phyloP scores from a whole-genome alignment of 2,797 vertebrate species.

The Sternotherus odoratus region DNA sequence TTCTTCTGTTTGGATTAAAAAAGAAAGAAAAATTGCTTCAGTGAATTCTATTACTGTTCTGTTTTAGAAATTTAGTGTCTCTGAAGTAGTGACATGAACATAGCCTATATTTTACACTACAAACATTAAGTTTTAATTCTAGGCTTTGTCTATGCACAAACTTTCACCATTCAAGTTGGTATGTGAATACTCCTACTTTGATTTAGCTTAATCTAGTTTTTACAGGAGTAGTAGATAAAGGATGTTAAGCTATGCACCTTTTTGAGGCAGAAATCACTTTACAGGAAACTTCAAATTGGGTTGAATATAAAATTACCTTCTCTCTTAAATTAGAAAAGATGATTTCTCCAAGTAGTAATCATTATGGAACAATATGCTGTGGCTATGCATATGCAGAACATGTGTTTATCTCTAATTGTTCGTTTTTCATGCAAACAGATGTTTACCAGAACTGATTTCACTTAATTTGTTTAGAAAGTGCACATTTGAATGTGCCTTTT shows the following conservation, averaged over 20 bases:
- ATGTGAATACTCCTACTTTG: neutral
- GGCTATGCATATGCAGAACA: neutral
- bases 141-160: neutral
- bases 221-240: neutral
- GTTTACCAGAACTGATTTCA: neutral
- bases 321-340: neutral
- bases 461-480: neutral
- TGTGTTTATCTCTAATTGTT: fast-evolving
- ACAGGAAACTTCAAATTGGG: neutral
- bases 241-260: neutral
- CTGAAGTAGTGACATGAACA: neutral
- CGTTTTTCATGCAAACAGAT: neutral
- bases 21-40: neutral
- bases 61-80: neutral
- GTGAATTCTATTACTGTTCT: neutral
- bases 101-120: neutral
- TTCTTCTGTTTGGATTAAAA: neutral
- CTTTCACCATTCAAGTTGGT: neutral
- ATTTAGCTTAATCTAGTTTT: neutral
- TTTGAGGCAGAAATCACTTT: neutral
- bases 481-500: neutral
- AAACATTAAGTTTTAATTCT: neutral
- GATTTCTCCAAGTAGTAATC: neutral
- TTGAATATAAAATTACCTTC: neutral
- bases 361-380: neutral